These are phyloP conservation scores for Rhabdomys dilectus DNA, from an alignment of 2,113 vertebrate genomes.

Conservation along the genomic window DNA sequence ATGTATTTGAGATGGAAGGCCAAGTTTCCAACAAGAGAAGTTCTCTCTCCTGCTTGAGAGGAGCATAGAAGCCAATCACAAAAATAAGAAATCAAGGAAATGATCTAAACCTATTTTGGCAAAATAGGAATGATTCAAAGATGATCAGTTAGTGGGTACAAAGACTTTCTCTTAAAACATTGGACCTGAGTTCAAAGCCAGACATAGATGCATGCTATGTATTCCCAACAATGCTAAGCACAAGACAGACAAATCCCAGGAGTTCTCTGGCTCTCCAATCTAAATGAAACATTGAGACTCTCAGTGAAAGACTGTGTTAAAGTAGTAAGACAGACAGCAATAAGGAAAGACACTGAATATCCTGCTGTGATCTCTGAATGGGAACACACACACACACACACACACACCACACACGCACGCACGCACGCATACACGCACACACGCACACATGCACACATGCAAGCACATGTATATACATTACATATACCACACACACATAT, in stretches of 20 bases:
- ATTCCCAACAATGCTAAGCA: background rate
- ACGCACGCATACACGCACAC: too few species aligned
- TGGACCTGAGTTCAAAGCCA: background rate
- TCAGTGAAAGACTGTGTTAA: background rate
- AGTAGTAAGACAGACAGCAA: background rate
- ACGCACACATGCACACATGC: too few species aligned
- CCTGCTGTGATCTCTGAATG: background rate
- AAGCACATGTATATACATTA: background rate
- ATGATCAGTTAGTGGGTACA: background rate
- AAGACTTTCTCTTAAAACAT: background rate
- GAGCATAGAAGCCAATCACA: background rate
- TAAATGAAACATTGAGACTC: background rate
- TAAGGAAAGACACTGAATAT: background rate
- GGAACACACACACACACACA: background rate
- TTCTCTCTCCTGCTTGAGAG: background rate
- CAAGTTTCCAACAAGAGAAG: background rate
- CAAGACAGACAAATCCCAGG: background rate
- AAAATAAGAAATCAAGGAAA: background rate
- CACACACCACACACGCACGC: too few species aligned
- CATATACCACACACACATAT: background rate
- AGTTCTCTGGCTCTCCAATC: background rate
- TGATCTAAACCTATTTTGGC: background rate
- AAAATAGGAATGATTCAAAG: background rate
- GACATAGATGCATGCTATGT: background rate
- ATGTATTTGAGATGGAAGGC: background rate